Evolutionary conservation across 2,113 vertebrate genomes (phyloP).

Genomic region (Pyrgilauda ruficollis): DNA sequence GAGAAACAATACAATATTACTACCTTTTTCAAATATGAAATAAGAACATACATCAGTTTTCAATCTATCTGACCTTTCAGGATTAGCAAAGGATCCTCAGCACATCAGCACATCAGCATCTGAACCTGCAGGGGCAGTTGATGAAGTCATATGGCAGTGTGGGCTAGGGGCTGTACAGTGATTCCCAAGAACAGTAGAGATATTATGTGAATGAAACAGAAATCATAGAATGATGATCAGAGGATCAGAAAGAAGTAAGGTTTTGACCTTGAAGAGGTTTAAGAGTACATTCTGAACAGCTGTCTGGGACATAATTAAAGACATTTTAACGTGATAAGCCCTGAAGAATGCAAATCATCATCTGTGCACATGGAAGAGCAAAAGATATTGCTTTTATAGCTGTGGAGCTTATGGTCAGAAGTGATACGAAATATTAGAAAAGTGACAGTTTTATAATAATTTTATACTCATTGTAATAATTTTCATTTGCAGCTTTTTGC

Average conservation of each 20-base stretch:
- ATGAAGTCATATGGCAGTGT: background rate
- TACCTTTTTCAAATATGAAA: slow-evolving; percentile 28
- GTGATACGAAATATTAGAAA: slow-evolving; percentile 76
- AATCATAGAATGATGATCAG: slow-evolving; percentile 59
- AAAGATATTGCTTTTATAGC: slow-evolving; percentile 75
- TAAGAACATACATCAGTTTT: slow-evolving; percentile 23
- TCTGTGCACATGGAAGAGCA: slow-evolving; percentile 53
- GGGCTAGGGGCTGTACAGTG: slow-evolving; percentile 18
- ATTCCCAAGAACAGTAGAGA: slow-evolving; percentile 47
- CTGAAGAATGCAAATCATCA: slow-evolving; percentile 68
- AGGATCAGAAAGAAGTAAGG: slow-evolving; percentile 58
- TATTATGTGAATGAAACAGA: slow-evolving; percentile 37
- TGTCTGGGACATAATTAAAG: slow-evolving; percentile 71
- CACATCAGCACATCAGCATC: background rate
- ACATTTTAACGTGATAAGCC: slow-evolving; percentile 70
- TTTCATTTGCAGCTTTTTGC: slow-evolving; percentile 68
- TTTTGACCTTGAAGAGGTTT: slow-evolving; percentile 73
- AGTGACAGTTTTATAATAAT: slow-evolving; percentile 78
- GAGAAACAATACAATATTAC: background rate
- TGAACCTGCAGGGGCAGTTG: slow-evolving; percentile 36
- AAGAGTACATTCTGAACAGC: slow-evolving; percentile 54
- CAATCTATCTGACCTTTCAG: slow-evolving; percentile 60
- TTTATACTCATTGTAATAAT: slow-evolving; percentile 73
- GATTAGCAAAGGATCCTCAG: slow-evolving; percentile 51
- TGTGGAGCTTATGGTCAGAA: slow-evolving; percentile 76